Evolutionary conservation across 2,888 invertebrate species (phyloP), one percentile per base, ranked within the genome.

Genomic region (Anoplius nigerrimus): DNA sequence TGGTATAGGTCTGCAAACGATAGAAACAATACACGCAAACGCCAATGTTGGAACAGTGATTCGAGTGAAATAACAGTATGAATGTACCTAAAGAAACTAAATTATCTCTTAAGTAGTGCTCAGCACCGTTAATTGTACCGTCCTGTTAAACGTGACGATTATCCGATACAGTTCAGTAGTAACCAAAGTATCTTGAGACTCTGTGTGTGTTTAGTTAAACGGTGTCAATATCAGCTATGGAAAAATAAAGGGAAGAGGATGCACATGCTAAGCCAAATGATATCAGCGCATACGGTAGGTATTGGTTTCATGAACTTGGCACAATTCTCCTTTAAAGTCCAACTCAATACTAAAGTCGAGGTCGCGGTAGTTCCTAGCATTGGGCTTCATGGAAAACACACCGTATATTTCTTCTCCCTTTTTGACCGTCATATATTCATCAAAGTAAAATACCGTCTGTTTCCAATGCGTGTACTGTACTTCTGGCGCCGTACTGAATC

Each of bases 381-480:
- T 99, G 53, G 98, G 99, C 80, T 95, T 95, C 95, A 99, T 96
- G 60, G 94, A 93, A 89, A 99, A 98, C 6, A 93, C 93, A 24
- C 99, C 99, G 60, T 92, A 93, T 68, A 99, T 94, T 88, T 97
- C 97, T 89, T 99, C 99, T 63, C 94, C 94, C 84, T 97, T 97
- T 89, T 98, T 98, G 43, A 97, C 97, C 1, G 99, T 99, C 91
- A 99, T 93, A 85, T 97, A 97, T 82, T 99, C 98, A 86, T 98
- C 96, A 82, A 99, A 94, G 89, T 99, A 99, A 91, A 99, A 99
- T 59, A 99, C 99, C 6, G 95, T 96, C 89, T 98, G 98, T 89
- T 99, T 99, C 99, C 99, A 99, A 89, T 99, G 99, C 21, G 99
- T 99, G 90, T 99, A 99, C 34, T 96, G 96, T 0, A 97, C 95